Percentiles rank a stretch among this genome's conserved stretches.
Conservation (phyloP, 2,888 invertebrate species). For the Spilosoma lubricipeda region DNA sequence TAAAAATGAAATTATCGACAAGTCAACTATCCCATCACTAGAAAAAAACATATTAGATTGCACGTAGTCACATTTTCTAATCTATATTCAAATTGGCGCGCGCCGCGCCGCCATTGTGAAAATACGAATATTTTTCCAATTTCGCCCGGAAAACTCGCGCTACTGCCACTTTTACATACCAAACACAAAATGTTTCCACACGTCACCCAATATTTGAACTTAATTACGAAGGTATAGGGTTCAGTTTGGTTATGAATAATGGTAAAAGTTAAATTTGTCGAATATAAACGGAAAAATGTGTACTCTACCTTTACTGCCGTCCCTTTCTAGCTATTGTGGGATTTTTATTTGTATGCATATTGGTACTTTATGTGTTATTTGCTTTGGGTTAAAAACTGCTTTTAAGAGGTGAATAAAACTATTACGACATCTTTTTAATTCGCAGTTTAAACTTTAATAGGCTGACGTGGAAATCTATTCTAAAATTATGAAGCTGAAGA, state of each 20-base stretch:
- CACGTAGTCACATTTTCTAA: slow-evolving; percentile 83
- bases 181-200: slow-evolving; percentile 31
- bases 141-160: slow-evolving; percentile 78
- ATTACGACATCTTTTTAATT: not conserved
- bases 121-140: slow-evolving; percentile 84
- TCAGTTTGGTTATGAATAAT: slow-evolving; percentile 16
- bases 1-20: slow-evolving; percentile 36
- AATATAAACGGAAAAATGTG: slow-evolving; percentile 66
- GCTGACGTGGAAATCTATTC: not conserved
- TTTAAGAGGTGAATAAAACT: not conserved
- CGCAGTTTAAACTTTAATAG: not conserved
- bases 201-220: slow-evolving; percentile 30
- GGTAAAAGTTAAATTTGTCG: slow-evolving; percentile 39
- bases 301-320: slow-evolving; percentile 63
- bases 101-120: slow-evolving; percentile 75
- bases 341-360: slow-evolving; percentile 54
- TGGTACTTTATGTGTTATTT: slow-evolving; percentile 42
- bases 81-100: slow-evolving; percentile 85
- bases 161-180: slow-evolving; percentile 65
- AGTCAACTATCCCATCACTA: slow-evolving; percentile 55
- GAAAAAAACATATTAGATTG: slow-evolving; percentile 78
- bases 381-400: slow-evolving; percentile 27
- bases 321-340: slow-evolving; percentile 62
- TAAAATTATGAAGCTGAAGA: no score
- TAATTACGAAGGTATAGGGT: slow-evolving; percentile 25